A percentile compares a stretch with the other conserved stretches of the same genome.
Evolutionary conservation across 1,140 invertebrate genomes (phyloP).

Genomic region (Drosophila cardini): DNA sequence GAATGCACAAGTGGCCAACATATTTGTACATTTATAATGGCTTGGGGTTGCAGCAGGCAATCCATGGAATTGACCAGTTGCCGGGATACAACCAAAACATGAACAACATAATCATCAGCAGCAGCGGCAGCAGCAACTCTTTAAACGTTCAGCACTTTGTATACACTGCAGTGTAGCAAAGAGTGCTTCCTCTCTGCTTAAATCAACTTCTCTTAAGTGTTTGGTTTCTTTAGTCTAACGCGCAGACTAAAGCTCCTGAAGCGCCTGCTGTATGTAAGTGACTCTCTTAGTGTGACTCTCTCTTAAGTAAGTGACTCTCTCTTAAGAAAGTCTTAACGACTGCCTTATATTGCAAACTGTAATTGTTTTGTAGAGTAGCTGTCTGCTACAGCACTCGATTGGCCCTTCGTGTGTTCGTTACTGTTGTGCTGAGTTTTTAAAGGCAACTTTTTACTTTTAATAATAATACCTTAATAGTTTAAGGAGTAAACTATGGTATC

Average conservation of each 20-base stretch:
- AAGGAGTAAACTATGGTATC: no score
- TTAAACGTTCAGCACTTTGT: slow-evolving; percentile 15
- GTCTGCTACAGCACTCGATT: slow-evolving; percentile 28
- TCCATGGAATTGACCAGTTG: slow-evolving; percentile 23
- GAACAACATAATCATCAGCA: slow-evolving; percentile 11
- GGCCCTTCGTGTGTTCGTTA: slow-evolving; percentile 50
- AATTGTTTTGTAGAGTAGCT: slow-evolving; percentile 21
- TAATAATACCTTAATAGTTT: no score
- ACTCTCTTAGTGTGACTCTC: neutral
- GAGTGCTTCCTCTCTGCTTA: neutral
- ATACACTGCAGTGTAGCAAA: slow-evolving; percentile 30
- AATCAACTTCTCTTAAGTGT: neutral
- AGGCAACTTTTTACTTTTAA: slow-evolving; percentile 70
- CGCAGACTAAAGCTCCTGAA: neutral
- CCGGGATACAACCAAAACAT: neutral
- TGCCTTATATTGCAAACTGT: slow-evolving; percentile 10
- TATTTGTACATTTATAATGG: slow-evolving; percentile 47
- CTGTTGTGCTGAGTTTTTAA: slow-evolving; percentile 33
- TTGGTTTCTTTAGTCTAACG: neutral
- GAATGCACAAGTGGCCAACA: slow-evolving; percentile 65
- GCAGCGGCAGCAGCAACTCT: neutral
- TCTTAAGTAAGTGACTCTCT: slow-evolving; percentile 60
- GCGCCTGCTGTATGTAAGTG: neutral
- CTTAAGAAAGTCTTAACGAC: slow-evolving; percentile 42
- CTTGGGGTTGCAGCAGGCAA: neutral